Percentiles rank a stretch among this genome's conserved stretches.
Conservation (phyloP, 2,888 invertebrate genomes). For the Dromius quadrimaculatus region DNA sequence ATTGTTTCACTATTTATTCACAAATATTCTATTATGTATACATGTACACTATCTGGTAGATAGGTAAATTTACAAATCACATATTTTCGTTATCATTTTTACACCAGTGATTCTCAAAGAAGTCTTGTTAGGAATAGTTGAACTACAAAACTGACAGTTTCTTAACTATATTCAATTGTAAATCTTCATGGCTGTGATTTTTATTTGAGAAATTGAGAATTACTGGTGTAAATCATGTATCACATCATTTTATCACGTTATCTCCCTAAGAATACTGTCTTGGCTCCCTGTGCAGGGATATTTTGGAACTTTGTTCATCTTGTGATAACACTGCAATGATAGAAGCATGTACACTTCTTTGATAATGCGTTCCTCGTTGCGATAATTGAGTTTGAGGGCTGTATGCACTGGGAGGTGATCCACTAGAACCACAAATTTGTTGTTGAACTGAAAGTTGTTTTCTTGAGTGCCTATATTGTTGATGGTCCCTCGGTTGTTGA, state of each 20-base stretch:
- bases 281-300: conserved; percentile 59
- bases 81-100: conserved; percentile 13
- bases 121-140: too few relatives aligned
- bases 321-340: conserved; percentile 58
- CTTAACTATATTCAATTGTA: too few relatives aligned
- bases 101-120: conserved; percentile 13
- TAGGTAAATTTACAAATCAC: conserved; percentile 33
- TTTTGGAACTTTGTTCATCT: conserved; percentile 58
- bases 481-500: conserved; percentile 61
- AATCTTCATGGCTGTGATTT: too few relatives aligned
- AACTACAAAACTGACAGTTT: too few relatives aligned
- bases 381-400: not conserved
- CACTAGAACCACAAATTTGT: conserved; percentile 54
- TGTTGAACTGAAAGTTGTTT: conserved; percentile 62
- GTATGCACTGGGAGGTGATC: conserved; percentile 4
- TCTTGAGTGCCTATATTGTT: conserved; percentile 62
- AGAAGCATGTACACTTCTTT: conserved; percentile 63
- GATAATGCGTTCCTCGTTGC: conserved; percentile 57
- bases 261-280: conserved; percentile 57
- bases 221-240: not conserved
- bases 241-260: conserved; percentile 58
- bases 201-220: too few relatives aligned
- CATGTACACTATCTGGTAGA: conserved; percentile 28
- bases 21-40: conserved; percentile 25
- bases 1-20: conserved; percentile 15